A percentile compares a stretch with the other conserved stretches of the same genome.
Conservation (phyloP, 2,113 vertebrate species). For the Odocoileus hemionus region DNA sequence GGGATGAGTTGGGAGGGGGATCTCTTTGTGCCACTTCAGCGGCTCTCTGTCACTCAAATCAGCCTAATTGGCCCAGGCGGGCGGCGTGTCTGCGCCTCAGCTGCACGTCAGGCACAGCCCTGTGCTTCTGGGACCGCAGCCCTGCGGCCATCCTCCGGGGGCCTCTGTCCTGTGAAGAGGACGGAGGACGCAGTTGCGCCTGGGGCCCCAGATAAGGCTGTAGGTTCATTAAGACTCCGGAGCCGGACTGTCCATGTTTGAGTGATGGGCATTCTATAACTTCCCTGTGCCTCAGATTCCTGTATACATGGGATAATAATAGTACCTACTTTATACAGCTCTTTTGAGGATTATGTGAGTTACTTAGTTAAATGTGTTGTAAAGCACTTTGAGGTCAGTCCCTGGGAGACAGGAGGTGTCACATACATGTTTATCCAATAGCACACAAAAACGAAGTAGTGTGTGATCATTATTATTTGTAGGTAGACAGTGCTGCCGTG, state of each 20-base stretch:
- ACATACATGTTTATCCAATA: not conserved
- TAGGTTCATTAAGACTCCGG: not conserved
- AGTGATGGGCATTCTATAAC: not conserved
- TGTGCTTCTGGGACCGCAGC: not conserved
- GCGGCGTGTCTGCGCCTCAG: not conserved
- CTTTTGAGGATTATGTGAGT: not conserved
- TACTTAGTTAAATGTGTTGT: not conserved
- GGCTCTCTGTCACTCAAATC: not conserved
- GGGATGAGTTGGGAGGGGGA: not conserved
- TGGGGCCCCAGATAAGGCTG: not conserved
- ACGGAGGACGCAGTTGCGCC: not conserved
- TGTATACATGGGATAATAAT: not conserved
- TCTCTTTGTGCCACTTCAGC: not conserved
- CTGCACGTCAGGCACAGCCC: not conserved
- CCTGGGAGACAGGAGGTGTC: not conserved
- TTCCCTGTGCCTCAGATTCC: not conserved
- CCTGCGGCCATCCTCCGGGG: too few relatives aligned
- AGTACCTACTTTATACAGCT: not conserved
- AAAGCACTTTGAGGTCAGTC: not conserved
- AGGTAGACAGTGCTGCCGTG: not conserved
- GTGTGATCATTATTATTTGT: accelerated
- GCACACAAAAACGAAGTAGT: not conserved
- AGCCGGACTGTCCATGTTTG: not conserved
- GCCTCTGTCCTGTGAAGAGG: not conserved
- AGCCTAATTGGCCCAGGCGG: not conserved